Conservation (phyloP, 2,888 invertebrate species). For the Phrixothrix hirtus region DNA sequence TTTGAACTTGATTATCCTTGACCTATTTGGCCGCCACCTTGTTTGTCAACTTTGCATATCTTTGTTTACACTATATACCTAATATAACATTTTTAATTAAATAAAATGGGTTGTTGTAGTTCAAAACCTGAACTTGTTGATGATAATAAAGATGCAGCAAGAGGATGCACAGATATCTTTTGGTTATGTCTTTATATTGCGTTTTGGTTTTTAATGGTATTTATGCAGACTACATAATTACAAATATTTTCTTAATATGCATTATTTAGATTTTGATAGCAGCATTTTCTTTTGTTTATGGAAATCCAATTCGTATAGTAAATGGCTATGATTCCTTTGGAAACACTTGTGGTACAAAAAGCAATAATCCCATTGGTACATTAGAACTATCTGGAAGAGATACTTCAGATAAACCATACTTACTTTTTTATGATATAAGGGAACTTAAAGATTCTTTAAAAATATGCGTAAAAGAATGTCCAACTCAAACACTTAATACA, state of each 20-base stretch:
- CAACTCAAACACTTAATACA: slow-evolving; percentile 66
- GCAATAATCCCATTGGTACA: slow-evolving; percentile 74
- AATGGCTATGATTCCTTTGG: slow-evolving; percentile 95
- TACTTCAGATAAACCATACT: slow-evolving; percentile 74
- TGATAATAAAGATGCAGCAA: slow-evolving; percentile 52
- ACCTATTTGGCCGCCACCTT: no score
- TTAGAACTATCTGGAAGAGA: slow-evolving; percentile 79
- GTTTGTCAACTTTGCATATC: no score
- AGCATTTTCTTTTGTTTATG: slow-evolving; percentile 85
- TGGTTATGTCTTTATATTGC: slow-evolving; percentile 78
- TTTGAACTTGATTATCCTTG: no score
- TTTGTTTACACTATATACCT: no score
- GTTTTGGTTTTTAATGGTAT: slow-evolving; percentile 86
- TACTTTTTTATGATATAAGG: slow-evolving; percentile 83
- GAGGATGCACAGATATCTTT: slow-evolving; percentile 81
- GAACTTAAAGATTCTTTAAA: slow-evolving; percentile 78
- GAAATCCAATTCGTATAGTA: slow-evolving; percentile 81
- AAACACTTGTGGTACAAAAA: slow-evolving; percentile 86
- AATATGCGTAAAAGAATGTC: slow-evolving; percentile 90
- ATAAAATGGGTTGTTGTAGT: slow-evolving; percentile 68
- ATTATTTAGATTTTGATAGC: slow-evolving; percentile 74
- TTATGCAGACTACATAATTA: slow-evolving; percentile 34
- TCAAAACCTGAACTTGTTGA: slow-evolving; percentile 67
- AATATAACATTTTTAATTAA: background rate
- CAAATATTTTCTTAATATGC: slow-evolving; percentile 22